These are phyloP conservation scores for Muscicapa adusta DNA, from an alignment of 2,113 vertebrate species.

Conservation along the genomic window DNA sequence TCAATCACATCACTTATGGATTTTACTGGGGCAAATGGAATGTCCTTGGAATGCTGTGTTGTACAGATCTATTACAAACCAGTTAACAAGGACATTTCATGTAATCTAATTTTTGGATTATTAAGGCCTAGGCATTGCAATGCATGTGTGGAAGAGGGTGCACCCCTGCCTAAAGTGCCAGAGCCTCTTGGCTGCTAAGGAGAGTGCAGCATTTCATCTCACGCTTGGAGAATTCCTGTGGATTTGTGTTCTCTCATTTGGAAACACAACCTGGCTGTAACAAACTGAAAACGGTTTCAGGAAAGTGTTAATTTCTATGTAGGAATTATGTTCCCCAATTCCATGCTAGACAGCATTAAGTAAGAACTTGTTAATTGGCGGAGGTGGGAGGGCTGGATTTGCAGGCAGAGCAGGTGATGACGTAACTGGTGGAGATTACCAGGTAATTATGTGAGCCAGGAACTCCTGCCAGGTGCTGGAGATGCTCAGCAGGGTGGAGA, in stretches of 20 bases:
- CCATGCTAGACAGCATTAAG: background rate
- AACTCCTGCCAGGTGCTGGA: background rate
- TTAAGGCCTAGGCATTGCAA: background rate
- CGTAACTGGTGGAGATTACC: background rate
- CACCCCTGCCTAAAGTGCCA: background rate
- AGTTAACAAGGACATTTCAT: background rate
- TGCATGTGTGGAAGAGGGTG: background rate
- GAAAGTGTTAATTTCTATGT: background rate
- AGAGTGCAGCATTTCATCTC: background rate
- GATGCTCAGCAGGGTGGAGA: background rate
- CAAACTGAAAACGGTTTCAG: background rate
- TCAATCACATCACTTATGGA: background rate
- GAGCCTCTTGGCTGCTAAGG: background rate
- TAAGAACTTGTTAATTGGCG: background rate
- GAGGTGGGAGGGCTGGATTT: background rate
- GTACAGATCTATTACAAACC: background rate
- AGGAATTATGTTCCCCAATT: background rate
- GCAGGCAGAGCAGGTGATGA: background rate
- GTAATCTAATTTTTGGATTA: constrained; percentile 26
- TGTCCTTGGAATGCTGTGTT: background rate
- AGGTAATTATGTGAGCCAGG: background rate
- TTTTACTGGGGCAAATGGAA: background rate
- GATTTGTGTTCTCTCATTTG: background rate
- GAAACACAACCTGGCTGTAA: background rate
- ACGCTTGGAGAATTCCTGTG: background rate